Evolutionary conservation across 2,888 invertebrate species (phyloP).

Genomic region (Steinernema scapterisci): DNA sequence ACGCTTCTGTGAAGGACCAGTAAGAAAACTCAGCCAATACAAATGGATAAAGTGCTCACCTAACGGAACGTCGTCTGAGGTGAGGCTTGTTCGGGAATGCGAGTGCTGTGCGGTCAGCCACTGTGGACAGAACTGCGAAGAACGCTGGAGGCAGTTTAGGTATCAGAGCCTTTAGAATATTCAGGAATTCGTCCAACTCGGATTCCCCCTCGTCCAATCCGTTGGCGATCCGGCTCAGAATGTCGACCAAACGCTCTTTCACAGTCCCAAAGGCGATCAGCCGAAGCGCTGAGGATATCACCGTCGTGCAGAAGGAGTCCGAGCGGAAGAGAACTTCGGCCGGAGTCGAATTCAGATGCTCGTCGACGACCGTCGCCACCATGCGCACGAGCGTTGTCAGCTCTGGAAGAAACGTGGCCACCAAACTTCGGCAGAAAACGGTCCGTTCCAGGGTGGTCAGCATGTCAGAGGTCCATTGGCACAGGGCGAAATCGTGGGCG

Average conservation of each 20-base stretch:
- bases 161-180: background rate
- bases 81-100: background rate
- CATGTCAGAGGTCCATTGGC: background rate
- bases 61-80: background rate
- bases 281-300: background rate
- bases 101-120: slow-evolving; percentile 6
- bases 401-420: background rate
- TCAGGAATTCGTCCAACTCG: background rate
- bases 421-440: slow-evolving; percentile 11
- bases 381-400: slow-evolving; percentile 7
- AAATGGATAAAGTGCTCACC: background rate
- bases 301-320: slow-evolving; percentile 11
- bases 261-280: background rate
- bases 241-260: background rate
- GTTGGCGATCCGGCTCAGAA: background rate
- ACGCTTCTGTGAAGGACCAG: too few species aligned
- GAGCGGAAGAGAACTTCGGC: slow-evolving; percentile 10
- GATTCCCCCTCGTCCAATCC: background rate
- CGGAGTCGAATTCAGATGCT: background rate
- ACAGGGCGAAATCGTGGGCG: slow-evolving; percentile 12
- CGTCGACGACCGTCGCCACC: slow-evolving; percentile 21
- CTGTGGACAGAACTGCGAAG: slow-evolving; percentile 8
- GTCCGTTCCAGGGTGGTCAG: background rate
- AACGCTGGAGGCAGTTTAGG: slow-evolving; percentile 12
- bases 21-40: too few species aligned